Conservation (phyloP, 1,140 invertebrate genomes). For the Ditylenchus dipsaci region DNA sequence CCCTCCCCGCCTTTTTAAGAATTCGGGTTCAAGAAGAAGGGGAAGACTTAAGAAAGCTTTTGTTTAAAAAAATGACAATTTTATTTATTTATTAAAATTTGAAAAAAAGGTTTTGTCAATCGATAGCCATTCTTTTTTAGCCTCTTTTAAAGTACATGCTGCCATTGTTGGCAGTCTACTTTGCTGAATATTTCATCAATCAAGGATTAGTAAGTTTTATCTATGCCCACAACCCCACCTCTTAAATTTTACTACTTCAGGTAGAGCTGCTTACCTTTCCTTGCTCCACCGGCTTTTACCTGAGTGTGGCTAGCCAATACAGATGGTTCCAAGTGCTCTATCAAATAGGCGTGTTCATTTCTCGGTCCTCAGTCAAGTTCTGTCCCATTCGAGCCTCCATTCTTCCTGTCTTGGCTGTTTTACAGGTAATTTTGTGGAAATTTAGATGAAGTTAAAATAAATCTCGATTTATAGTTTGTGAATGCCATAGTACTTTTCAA, state of each 20-base stretch:
- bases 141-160: conserved; percentile 73
- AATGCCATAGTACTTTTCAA: conserved; percentile 47
- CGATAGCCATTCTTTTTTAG: too few species aligned
- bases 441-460: conserved; percentile 10
- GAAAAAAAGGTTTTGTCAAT: too few species aligned
- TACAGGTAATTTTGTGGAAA: conserved; percentile 65
- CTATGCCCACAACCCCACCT: neutral
- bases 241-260: conserved; percentile 61
- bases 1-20: too few species aligned
- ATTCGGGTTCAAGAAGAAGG: too few species aligned
- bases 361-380: conserved; percentile 75
- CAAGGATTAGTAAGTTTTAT: conserved; percentile 67
- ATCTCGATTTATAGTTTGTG: conserved; percentile 25
- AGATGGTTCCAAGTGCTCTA: conserved; percentile 78
- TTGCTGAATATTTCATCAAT: conserved; percentile 85
- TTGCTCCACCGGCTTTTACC: conserved; percentile 63
- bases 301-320: conserved; percentile 71
- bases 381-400: conserved; percentile 65
- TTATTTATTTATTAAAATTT: too few species aligned
- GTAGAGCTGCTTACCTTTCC: conserved; percentile 72
- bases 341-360: conserved; percentile 80
- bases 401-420: conserved; percentile 72
- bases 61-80: too few species aligned
- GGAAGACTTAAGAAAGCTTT: too few species aligned
- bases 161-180: conserved; percentile 74